These are phyloP conservation scores for Isurus oxyrinchus DNA, from an alignment of 2,113 vertebrate genomes.

Conservation along the genomic window DNA sequence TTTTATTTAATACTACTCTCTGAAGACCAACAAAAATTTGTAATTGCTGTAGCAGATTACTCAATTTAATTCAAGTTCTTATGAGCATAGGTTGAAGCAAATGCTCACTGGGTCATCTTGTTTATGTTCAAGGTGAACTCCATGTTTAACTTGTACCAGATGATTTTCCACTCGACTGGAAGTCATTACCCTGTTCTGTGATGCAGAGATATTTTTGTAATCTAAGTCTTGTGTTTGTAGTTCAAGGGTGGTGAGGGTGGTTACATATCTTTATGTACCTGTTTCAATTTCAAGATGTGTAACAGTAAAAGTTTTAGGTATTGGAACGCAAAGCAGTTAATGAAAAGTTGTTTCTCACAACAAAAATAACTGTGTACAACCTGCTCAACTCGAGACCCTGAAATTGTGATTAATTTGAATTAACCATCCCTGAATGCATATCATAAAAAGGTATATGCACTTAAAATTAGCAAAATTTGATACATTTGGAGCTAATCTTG, in stretches of 20 bases:
- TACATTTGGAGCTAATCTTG: background rate
- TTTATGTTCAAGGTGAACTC: slow-evolving; percentile 19
- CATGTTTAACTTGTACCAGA: slow-evolving; percentile 16
- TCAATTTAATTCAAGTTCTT: background rate
- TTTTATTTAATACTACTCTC: background rate
- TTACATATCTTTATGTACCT: background rate
- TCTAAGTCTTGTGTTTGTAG: background rate
- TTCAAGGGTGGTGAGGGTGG: background rate
- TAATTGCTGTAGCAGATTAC: background rate
- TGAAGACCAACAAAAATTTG: background rate
- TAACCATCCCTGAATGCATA: background rate
- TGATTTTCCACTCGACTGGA: background rate
- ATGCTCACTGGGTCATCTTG: background rate
- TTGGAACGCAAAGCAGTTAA: background rate
- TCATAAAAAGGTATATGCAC: background rate
- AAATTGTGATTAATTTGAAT: background rate
- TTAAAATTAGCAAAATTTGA: background rate
- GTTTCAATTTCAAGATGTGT: background rate
- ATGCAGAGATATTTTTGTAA: background rate
- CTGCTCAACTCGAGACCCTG: background rate
- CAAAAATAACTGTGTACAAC: background rate
- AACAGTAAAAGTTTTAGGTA: background rate
- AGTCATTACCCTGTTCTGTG: background rate
- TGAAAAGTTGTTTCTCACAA: background rate
- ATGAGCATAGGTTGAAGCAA: background rate